phyloP scores from a whole-genome alignment of 2,113 vertebrate genomes.

The Hypanus sabinus region DNA sequence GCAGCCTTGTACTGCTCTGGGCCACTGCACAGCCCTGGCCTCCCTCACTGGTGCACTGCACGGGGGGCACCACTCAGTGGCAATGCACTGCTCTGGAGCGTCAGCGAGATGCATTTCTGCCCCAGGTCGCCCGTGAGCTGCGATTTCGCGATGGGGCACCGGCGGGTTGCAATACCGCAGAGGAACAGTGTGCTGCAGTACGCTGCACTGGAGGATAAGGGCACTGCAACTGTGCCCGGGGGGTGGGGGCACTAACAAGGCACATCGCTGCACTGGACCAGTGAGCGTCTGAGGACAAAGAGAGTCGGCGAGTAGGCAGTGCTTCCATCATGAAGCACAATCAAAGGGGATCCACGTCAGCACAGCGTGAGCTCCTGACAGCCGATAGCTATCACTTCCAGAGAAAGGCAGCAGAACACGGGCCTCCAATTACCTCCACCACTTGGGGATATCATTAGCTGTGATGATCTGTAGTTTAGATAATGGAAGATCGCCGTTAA shows the following conservation, averaged over 20 bases:
- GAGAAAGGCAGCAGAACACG: conserved; percentile 12
- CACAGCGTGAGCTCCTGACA: conserved; percentile 16
- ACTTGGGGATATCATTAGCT: conserved; percentile 28
- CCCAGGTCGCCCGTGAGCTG: neutral
- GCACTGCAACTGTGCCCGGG: no score
- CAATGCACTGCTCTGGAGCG: neutral
- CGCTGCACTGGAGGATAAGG: neutral
- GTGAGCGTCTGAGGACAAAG: neutral
- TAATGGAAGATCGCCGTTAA: conserved; percentile 22
- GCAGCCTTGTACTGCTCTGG: neutral
- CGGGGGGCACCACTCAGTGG: neutral
- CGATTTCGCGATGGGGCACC: neutral
- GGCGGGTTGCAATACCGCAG: neutral
- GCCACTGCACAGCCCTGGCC: neutral
- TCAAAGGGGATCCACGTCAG: no score
- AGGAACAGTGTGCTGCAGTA: neutral
- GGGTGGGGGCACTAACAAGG: no score
- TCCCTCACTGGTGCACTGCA: neutral
- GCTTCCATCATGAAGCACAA: neutral
- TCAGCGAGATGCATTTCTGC: neutral
- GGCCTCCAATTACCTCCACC: conserved; percentile 27
- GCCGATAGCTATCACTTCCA: neutral
- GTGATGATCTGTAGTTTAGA: conserved; percentile 27
- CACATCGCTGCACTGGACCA: neutral
- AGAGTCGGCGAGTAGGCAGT: neutral